A percentile compares a stretch with the other conserved stretches of the same genome.
phyloP scores from a whole-genome alignment of 2,888 invertebrate genomes.

The Molorchus minor region DNA sequence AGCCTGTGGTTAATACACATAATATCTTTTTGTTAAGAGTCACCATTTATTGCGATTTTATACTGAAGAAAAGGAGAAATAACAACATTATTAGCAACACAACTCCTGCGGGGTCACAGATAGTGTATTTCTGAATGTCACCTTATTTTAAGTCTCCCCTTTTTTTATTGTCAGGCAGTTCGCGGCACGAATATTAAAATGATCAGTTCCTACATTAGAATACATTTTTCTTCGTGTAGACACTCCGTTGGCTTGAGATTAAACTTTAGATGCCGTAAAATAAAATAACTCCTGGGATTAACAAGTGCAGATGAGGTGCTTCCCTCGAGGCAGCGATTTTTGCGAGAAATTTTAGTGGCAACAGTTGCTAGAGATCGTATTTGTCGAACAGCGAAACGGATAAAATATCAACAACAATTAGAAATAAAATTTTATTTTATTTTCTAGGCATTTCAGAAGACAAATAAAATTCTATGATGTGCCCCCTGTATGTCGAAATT shows the following conservation, averaged over 20 bases:
- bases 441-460: slow-evolving; percentile 37
- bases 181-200: too few species aligned
- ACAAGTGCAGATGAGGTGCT: slow-evolving; percentile 44
- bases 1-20: too few species aligned
- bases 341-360: slow-evolving; percentile 41
- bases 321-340: slow-evolving; percentile 45
- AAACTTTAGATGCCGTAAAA: slow-evolving; percentile 14
- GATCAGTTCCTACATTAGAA: neutral
- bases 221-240: slow-evolving; percentile 1
- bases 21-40: too few species aligned
- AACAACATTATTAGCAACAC: too few species aligned
- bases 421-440: slow-evolving; percentile 46
- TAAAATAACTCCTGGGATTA: slow-evolving; percentile 24
- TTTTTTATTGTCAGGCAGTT: too few species aligned
- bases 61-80: too few species aligned
- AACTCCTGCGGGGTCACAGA: too few species aligned
- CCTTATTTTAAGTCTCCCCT: too few species aligned
- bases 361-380: slow-evolving; percentile 45
- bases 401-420: slow-evolving; percentile 43
- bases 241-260: neutral
- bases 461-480: slow-evolving; percentile 40
- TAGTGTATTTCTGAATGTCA: too few species aligned
- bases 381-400: slow-evolving; percentile 27
- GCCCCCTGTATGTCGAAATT: slow-evolving; percentile 38
- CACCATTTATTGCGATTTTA: too few species aligned